Evolutionary conservation across 1,140 invertebrate genomes (phyloP).

Genomic region (Papilio polyxenes): DNA sequence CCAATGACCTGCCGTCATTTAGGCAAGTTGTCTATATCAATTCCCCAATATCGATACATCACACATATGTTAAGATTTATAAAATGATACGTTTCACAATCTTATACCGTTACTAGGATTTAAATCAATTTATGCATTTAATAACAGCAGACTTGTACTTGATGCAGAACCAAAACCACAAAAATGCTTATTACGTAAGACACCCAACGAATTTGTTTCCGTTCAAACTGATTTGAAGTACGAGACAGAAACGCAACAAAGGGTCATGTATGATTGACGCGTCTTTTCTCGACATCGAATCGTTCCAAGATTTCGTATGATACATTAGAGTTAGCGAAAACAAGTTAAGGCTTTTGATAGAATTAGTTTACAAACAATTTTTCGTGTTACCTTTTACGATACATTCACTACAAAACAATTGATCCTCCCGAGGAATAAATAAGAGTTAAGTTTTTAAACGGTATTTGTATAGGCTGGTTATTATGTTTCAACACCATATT

Average conservation of each 20-base stretch:
- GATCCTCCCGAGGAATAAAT: background rate
- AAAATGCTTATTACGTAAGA: background rate
- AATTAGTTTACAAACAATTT: background rate
- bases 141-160: background rate
- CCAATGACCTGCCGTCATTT: too few species aligned
- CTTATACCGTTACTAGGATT: background rate
- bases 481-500: conserved; percentile 46
- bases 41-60: too few species aligned
- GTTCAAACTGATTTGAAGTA: background rate
- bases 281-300: conserved; percentile 47
- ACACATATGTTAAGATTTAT: too few species aligned
- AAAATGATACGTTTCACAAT: background rate
- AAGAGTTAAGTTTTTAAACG: background rate
- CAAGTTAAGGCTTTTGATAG: background rate
- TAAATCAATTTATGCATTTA: too few species aligned
- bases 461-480: conserved; percentile 39
- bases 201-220: background rate
- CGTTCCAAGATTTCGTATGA: conserved; percentile 45
- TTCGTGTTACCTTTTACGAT: background rate
- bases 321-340: conserved; percentile 58
- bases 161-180: background rate
- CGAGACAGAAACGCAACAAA: background rate
- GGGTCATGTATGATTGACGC: background rate
- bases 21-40: too few species aligned
- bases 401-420: conserved; percentile 3